phyloP scores from a whole-genome alignment of 2,888 invertebrate species.

The Macaria notata region DNA sequence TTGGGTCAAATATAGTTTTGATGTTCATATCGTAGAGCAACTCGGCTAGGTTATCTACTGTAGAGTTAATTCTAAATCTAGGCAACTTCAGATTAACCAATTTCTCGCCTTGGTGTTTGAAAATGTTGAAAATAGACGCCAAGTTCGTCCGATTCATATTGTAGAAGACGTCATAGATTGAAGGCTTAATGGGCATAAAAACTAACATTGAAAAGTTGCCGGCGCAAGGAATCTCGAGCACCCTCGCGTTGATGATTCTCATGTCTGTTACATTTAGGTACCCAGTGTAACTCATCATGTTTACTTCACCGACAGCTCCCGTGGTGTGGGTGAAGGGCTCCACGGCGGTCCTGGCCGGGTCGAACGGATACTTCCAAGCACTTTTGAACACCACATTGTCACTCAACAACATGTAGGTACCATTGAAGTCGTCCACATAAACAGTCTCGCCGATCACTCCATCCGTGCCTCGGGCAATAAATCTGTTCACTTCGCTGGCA shows the following conservation, averaged over 20 bases:
- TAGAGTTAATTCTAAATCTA: constrained; percentile 51
- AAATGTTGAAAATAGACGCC: constrained; percentile 51
- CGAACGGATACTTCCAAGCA: constrained; percentile 57
- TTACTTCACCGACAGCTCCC: constrained; percentile 45
- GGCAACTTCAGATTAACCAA: constrained; percentile 56
- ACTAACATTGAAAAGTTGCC: constrained; percentile 53
- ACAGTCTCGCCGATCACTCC: constrained; percentile 42
- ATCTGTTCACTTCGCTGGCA: constrained; percentile 44
- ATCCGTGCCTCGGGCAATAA: constrained; percentile 41
- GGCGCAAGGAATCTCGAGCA: constrained; percentile 55
- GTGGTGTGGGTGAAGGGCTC: constrained; percentile 39
- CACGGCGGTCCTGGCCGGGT: constrained; percentile 39
- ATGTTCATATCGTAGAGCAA: constrained; percentile 63
- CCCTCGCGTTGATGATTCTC: constrained; percentile 44
- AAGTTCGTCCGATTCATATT: constrained; percentile 48
- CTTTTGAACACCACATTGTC: constrained; percentile 56
- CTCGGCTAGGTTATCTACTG: constrained; percentile 55
- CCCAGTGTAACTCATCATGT: constrained; percentile 59
- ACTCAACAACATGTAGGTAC: constrained; percentile 48
- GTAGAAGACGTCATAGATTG: constrained; percentile 50
- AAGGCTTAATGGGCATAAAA: constrained; percentile 46
- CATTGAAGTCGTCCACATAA: constrained; percentile 51
- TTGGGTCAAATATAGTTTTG: constrained; percentile 55
- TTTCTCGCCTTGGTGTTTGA: constrained; percentile 36
- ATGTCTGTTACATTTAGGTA: constrained; percentile 51